Evolutionary conservation across 64 coral and sea anemone genomes (phyloP), one percentile per base, ranked within the genome.

Genomic region (Porites australiensis): DNA sequence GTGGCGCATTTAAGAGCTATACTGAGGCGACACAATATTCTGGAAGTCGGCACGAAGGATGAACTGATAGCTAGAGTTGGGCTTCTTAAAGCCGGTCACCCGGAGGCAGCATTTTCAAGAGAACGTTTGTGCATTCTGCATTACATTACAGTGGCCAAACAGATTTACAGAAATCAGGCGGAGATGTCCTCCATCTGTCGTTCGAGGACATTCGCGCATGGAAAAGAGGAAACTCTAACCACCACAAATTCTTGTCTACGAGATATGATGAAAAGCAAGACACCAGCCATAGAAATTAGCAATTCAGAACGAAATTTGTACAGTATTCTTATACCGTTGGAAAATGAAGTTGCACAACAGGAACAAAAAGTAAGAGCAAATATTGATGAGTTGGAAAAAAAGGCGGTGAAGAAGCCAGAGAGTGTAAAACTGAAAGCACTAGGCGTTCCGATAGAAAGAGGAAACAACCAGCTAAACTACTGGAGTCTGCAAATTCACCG

Each of bases 281-380:
- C 11, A 13, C 72, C 72, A 16, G 47, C 76, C 22, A 47, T 79
- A 52, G 7, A 79, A 7, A 46, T 11, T 3, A 57, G 2, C 8
- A 12, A 16, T 66, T 12, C 45, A 80, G 77, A 80, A 52, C 76
- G 52, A 50, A 45, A 45, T 79, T 79, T 45, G 48, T 50, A 45
- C 3, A 50, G 44, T 79, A 44, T 44, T 9, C 12, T 77, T 77
- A 16, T 13, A 77, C 59, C 16, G 59, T 62, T 62, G 76, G 76
- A 79, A 79, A 79, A 79, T 79, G 76, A 79, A 79, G 76, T 79
- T 79, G 76, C 76, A 79, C 76, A 79, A 52, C 76, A 79, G 52
- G 76, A 79, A 79, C 20, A 79, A 79, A 27, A 79, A 45, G 76
- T 79, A 50, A 79, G 76, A 79, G 76, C 76, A 79, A 79, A 52